Percentiles rank a stretch among this genome's conserved stretches.
These are phyloP conservation scores for Darevskia nairensis DNA, from an alignment of 2,797 vertebrate genomes.

Conservation along the genomic window DNA sequence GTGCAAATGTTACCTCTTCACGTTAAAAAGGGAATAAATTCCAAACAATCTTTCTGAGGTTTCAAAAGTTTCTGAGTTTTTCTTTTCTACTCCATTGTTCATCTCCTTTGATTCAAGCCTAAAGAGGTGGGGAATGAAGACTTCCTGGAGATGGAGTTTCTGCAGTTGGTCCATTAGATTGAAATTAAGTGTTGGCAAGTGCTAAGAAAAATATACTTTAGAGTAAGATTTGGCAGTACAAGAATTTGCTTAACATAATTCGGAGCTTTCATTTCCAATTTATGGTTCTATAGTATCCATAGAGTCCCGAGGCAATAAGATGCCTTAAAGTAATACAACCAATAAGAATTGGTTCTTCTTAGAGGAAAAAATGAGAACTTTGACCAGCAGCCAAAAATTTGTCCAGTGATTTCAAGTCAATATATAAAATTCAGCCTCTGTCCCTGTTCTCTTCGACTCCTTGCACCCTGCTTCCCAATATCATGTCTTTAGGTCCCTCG, in stretches of 20 bases:
- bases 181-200: slow-evolving; percentile 3
- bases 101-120: slow-evolving; percentile 51
- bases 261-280: background rate
- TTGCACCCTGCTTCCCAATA: background rate
- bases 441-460: background rate
- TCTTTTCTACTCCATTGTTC: slow-evolving; percentile 69
- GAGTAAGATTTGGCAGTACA: background rate
- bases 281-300: background rate
- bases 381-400: background rate
- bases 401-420: background rate
- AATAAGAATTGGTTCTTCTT: background rate
- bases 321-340: background rate
- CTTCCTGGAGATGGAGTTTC: slow-evolving; percentile 4
- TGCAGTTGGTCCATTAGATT: slow-evolving; percentile 22
- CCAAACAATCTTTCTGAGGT: slow-evolving; percentile 70
- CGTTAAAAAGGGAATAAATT: slow-evolving; percentile 83
- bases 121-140: slow-evolving; percentile 26
- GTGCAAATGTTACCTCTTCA: slow-evolving; percentile 77
- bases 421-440: background rate
- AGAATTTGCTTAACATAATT: background rate
- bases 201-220: background rate
- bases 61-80: slow-evolving; percentile 80
- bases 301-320: background rate
- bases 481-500: background rate
- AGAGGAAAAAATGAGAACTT: background rate